Conservation (phyloP, 2,797 vertebrate species). For the Cephalopachus bancanus region DNA sequence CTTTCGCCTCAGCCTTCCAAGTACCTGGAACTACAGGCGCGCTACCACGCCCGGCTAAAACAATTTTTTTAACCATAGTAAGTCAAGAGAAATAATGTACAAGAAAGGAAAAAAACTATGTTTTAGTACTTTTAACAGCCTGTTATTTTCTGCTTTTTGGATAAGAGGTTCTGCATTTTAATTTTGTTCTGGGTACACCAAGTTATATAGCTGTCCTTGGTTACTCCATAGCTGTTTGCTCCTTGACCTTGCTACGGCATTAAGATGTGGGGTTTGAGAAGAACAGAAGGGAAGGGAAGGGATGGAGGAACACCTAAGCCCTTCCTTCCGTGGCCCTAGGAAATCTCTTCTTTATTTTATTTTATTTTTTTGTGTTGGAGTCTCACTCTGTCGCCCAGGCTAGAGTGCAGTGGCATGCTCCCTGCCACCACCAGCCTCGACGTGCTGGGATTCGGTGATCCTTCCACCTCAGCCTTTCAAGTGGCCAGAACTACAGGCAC, state of each 20-base stretch:
- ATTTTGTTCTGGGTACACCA: background rate
- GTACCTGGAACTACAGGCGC: too few species aligned
- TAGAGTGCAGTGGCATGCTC: too few species aligned
- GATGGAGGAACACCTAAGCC: background rate
- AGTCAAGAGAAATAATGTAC: background rate
- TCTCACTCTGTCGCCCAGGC: too few species aligned
- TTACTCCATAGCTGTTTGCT: background rate
- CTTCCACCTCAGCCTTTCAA: too few species aligned
- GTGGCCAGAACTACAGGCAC: too few species aligned
- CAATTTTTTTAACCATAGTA: background rate
- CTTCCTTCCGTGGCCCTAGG: background rate
- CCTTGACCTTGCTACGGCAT: background rate
- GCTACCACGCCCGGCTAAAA: too few species aligned
- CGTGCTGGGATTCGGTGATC: too few species aligned
- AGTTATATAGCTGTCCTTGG: background rate
- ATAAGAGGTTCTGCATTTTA: background rate
- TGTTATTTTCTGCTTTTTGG: conserved; percentile 31
- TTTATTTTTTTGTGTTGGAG: too few species aligned
- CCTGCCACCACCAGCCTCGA: too few species aligned
- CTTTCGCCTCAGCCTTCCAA: too few species aligned
- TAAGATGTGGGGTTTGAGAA: background rate
- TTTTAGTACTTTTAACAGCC: background rate
- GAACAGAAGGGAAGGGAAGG: background rate
- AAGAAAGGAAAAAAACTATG: background rate
- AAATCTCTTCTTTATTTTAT: background rate